These are phyloP conservation scores for Tachycineta bicolor DNA, from an alignment of 2,113 vertebrate species.

Conservation along the genomic window DNA sequence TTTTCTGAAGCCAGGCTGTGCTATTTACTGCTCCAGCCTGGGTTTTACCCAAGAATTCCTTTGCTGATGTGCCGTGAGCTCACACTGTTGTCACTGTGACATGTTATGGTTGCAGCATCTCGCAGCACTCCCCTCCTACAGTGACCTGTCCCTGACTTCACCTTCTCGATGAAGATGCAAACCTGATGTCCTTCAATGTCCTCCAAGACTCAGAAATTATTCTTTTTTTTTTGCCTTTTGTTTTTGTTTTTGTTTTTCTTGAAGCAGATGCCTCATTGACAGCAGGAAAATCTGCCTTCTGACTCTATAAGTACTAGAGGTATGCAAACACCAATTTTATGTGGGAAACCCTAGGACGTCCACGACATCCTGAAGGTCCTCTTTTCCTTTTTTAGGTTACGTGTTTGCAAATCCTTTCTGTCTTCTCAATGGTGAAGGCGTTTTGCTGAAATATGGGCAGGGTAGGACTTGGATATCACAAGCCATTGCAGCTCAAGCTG, in stretches of 20 bases:
- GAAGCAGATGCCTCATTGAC: accelerated
- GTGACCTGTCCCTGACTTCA: background rate
- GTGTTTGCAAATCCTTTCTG: background rate
- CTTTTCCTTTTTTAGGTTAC: background rate
- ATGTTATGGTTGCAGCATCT: background rate
- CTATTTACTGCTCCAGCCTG: background rate
- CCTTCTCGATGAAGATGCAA: accelerated
- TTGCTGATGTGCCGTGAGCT: background rate
- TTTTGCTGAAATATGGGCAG: background rate
- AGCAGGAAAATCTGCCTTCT: background rate
- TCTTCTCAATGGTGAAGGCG: background rate
- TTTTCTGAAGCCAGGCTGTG: background rate
- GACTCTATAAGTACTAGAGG: accelerated
- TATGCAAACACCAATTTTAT: background rate
- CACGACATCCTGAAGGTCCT: background rate
- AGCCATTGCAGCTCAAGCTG: background rate
- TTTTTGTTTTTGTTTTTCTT: background rate
- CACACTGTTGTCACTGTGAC: accelerated
- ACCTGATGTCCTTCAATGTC: background rate
- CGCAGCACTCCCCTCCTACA: accelerated
- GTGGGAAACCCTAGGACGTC: background rate
- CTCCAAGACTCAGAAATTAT: background rate
- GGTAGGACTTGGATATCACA: background rate
- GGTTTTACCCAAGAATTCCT: background rate
- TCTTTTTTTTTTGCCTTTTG: background rate